phyloP scores from a whole-genome alignment of 1,140 invertebrate species.

The Trachelipus rathkii region DNA sequence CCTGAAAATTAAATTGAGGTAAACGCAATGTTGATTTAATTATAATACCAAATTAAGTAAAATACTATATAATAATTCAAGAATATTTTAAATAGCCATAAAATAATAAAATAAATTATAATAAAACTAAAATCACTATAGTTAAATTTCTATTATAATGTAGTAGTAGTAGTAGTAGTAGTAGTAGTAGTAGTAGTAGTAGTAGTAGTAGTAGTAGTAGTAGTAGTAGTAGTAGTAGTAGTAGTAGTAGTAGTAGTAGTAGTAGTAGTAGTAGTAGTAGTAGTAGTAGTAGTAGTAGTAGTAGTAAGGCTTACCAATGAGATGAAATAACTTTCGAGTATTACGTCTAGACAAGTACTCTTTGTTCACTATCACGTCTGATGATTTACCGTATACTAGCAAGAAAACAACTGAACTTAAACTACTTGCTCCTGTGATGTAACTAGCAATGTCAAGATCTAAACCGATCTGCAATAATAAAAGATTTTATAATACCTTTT shows the following conservation, averaged over 20 bases:
- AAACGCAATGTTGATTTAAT: no score
- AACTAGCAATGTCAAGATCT: not conserved
- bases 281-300: not conserved
- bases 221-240: slow-evolving; percentile 9
- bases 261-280: slow-evolving; percentile 1
- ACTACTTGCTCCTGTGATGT: not conserved
- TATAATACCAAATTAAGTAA: no score
- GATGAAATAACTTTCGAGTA: not conserved
- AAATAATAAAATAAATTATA: no score
- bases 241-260: slow-evolving; percentile 9
- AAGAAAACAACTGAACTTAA: not conserved
- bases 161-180: not conserved
- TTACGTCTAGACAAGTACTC: not conserved
- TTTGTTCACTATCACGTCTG: not conserved
- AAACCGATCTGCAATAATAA: not conserved
- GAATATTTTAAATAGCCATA: no score
- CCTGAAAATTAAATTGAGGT: no score
- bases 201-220: slow-evolving; percentile 9
- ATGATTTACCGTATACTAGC: not conserved
- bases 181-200: slow-evolving; percentile 6
- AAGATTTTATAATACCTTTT: no score
- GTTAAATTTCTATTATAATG: no score
- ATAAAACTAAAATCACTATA: no score
- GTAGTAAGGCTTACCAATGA: not conserved
- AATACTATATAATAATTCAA: no score